These are phyloP conservation scores for Dipodomys spectabilis DNA, from an alignment of 2,113 vertebrate genomes.

Conservation along the genomic window DNA sequence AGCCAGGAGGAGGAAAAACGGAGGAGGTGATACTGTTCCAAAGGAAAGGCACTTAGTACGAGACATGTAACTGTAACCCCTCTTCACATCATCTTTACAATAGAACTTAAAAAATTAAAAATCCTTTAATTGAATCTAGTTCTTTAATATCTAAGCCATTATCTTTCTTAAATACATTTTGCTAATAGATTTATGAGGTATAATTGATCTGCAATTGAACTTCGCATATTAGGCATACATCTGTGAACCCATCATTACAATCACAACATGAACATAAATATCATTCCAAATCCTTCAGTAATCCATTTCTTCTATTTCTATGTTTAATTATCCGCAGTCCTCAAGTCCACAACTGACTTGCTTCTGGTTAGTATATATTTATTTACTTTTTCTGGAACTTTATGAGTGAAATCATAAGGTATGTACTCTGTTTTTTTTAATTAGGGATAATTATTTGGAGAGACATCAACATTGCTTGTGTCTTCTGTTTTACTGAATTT, in stretches of 20 bases:
- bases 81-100: no score
- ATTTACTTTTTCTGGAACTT: slow-evolving; percentile 18
- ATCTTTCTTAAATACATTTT: neutral
- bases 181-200: slow-evolving; percentile 15
- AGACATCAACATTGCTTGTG: neutral
- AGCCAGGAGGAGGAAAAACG: no score
- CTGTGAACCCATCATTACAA: neutral
- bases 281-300: neutral
- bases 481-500: no score
- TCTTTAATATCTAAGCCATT: neutral
- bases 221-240: neutral
- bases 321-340: neutral
- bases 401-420: neutral
- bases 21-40: no score
- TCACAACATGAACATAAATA: neutral
- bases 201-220: neutral
- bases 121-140: neutral
- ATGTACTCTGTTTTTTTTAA: neutral
- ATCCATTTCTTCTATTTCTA: neutral
- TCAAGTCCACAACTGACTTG: neutral
- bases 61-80: no score
- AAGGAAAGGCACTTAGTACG: no score
- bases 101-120: neutral
- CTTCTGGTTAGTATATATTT: neutral
- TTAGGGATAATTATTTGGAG: slow-evolving; percentile 3